Percentiles rank a stretch among this genome's conserved stretches.
These are phyloP conservation scores for Crambe crambe DNA, from an alignment of 37 sponge, comb jelly and placozoan species.

Conservation along the genomic window DNA sequence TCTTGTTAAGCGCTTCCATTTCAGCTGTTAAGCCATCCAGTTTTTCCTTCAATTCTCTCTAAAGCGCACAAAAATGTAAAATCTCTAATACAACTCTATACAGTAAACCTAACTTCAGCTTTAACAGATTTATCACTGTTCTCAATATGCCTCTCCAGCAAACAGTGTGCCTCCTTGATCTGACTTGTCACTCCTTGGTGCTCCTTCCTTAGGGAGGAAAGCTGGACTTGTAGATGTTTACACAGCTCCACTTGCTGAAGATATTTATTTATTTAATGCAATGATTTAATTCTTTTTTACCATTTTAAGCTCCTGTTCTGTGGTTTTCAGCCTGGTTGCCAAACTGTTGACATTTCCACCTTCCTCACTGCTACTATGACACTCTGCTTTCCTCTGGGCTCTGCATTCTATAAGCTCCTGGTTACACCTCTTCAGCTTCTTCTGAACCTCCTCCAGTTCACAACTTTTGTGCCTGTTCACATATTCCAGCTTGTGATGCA, in stretches of 20 bases:
- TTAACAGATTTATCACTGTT: neutral
- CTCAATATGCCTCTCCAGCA: constrained; percentile 38
- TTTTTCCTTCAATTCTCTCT: constrained; percentile 25
- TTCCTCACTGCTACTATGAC: neutral
- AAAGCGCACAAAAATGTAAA: constrained; percentile 12
- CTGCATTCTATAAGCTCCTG: constrained; percentile 42
- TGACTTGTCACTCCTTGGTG: constrained; percentile 34
- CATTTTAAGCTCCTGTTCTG: constrained; percentile 67
- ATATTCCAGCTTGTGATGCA: constrained; percentile 53
- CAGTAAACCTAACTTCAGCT: constrained; percentile 13
- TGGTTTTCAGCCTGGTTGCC: neutral
- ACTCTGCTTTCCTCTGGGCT: neutral
- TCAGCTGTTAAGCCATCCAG: neutral
- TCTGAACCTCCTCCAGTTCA: constrained; percentile 14
- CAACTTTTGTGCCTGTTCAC: constrained; percentile 67
- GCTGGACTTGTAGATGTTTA: constrained; percentile 51
- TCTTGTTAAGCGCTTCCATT: constrained; percentile 13
- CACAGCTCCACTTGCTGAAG: constrained; percentile 46
- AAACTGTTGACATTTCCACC: neutral
- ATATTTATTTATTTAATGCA: neutral
- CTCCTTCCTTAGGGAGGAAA: constrained; percentile 48
- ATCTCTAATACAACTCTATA: neutral
- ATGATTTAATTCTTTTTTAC: constrained; percentile 10
- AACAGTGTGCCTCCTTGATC: constrained; percentile 53
- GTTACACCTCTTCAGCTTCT: constrained; percentile 32